Conservation (phyloP, 2,888 invertebrate species). For the Tiphia femorata region DNA sequence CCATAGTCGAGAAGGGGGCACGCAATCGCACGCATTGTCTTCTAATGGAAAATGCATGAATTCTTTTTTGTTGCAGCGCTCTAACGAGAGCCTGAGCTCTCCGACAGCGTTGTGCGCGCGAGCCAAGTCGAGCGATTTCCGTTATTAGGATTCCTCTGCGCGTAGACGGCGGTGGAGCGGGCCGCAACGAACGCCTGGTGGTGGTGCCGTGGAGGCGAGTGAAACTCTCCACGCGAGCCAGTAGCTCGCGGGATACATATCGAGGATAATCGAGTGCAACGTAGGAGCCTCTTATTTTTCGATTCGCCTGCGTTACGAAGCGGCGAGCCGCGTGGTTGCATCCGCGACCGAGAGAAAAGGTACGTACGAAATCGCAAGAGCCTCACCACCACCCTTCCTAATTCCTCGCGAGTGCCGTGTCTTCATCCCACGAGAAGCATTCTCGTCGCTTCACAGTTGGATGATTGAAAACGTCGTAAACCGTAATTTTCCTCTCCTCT, state of each 20-base stretch:
- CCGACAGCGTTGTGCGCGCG: slow-evolving; percentile 6
- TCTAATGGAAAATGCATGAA: slow-evolving; percentile 46
- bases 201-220: too few species aligned
- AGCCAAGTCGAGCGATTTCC: slow-evolving; percentile 33
- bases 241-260: too few species aligned
- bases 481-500: not conserved
- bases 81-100: slow-evolving; percentile 29
- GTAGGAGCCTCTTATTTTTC: slow-evolving; percentile 10
- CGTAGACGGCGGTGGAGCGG: not conserved
- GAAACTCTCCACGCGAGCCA: not conserved
- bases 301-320: slow-evolving; percentile 5
- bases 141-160: slow-evolving; percentile 27
- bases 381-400: too few species aligned
- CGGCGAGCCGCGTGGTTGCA: slow-evolving; percentile 10
- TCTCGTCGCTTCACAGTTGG: too few species aligned
- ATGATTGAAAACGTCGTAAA: too few species aligned
- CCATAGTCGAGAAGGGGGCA: not conserved
- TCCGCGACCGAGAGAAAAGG: slow-evolving; percentile 23
- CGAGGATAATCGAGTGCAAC: slow-evolving; percentile 16
- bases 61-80: slow-evolving; percentile 39
- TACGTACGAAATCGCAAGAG: too few species aligned
- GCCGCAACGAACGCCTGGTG: too few species aligned
- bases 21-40: not conserved
- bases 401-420: too few species aligned
- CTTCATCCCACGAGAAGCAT: too few species aligned